These are phyloP conservation scores for Polydesmus complanatus DNA, from an alignment of 2,888 invertebrate species.

Conservation along the genomic window DNA sequence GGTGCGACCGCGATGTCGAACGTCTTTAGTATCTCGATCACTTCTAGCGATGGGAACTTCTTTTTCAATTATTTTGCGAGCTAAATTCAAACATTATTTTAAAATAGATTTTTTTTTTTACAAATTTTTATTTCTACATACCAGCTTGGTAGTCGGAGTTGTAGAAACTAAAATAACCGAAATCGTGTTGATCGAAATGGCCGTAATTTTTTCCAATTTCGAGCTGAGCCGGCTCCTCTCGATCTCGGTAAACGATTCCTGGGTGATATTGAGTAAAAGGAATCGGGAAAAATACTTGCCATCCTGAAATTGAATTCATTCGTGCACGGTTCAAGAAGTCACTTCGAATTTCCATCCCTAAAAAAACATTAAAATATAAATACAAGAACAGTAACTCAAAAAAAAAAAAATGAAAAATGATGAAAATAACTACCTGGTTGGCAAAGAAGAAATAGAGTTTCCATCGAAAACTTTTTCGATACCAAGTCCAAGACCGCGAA, in stretches of 20 bases:
- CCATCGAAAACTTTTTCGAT: slow-evolving; percentile 52
- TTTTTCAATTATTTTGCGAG: slow-evolving; percentile 45
- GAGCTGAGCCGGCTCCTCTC: slow-evolving; percentile 25
- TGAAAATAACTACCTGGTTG: slow-evolving; percentile 35
- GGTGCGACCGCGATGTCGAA: slow-evolving; percentile 14
- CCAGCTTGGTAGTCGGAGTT: slow-evolving; percentile 61
- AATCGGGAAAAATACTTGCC: slow-evolving; percentile 82
- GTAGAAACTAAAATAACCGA: slow-evolving; percentile 64
- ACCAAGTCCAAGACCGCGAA: slow-evolving; percentile 53
- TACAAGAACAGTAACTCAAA: neutral
- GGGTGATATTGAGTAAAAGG: slow-evolving; percentile 81
- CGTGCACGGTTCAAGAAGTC: slow-evolving; percentile 86
- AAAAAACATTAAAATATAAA: neutral
- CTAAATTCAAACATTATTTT: slow-evolving; percentile 30
- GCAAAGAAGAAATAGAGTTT: slow-evolving; percentile 55
- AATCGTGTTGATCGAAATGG: slow-evolving; percentile 60
- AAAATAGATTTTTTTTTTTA: neutral
- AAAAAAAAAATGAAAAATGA: neutral
- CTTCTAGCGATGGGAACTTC: slow-evolving; percentile 46
- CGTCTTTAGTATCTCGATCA: slow-evolving; percentile 45
- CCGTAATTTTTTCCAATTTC: slow-evolving; percentile 62
- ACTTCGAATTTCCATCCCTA: slow-evolving; percentile 49
- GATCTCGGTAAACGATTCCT: slow-evolving; percentile 28
- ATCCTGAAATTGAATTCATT: slow-evolving; percentile 82
- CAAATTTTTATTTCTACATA: slow-evolving; percentile 29